Conservation (phyloP, 2,797 vertebrate species). For the Scomberomorus guttatus region DNA sequence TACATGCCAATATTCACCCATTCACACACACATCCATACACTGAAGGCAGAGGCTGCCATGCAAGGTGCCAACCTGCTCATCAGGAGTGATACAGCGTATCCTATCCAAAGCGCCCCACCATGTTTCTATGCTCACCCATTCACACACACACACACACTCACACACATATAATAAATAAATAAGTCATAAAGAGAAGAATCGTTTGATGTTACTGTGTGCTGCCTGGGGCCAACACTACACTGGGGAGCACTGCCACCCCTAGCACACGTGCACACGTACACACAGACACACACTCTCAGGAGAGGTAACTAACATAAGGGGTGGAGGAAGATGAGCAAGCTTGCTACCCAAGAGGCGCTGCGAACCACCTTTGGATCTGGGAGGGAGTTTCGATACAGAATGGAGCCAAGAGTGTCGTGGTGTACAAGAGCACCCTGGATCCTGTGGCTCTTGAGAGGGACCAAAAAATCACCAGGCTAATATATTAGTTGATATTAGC, state of each 20-base stretch:
- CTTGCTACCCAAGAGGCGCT: constrained; percentile 46
- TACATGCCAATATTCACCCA: no score
- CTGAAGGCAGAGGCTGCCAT: no score
- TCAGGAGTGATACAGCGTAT: no score
- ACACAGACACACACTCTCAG: constrained; percentile 41
- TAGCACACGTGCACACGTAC: background rate
- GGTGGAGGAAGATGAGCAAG: constrained; percentile 54
- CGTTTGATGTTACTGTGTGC: constrained; percentile 85
- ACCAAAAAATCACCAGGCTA: rapidly evolving
- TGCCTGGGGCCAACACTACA: constrained; percentile 84
- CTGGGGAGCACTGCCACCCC: constrained; percentile 73
- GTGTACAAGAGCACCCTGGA: background rate
- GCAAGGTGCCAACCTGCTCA: no score
- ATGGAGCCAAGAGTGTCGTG: constrained; percentile 16
- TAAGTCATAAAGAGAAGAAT: constrained; percentile 81
- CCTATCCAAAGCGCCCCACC: no score
- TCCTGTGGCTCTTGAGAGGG: background rate
- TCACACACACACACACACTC: constrained; percentile 13
- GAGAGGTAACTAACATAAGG: constrained; percentile 58
- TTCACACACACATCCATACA: no score
- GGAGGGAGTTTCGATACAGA: constrained; percentile 29
- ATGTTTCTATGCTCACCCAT: no score
- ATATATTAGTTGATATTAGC: background rate
- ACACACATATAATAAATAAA: constrained; percentile 62
- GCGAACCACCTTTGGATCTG: constrained; percentile 46